Evolutionary conservation across 1,140 invertebrate genomes (phyloP).

Genomic region (Drosophila littoralis): DNA sequence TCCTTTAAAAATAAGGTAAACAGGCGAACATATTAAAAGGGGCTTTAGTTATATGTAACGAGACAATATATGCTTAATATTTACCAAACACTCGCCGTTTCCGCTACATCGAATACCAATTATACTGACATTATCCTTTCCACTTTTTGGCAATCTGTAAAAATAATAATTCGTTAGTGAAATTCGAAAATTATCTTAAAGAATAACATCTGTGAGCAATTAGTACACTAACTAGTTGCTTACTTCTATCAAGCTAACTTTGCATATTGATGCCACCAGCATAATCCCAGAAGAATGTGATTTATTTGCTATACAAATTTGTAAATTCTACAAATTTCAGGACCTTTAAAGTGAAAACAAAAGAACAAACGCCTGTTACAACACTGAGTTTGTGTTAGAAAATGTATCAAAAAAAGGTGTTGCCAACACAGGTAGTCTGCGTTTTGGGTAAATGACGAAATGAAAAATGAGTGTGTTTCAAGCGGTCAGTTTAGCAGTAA

Average conservation of each 20-base stretch:
- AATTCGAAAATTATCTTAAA: conserved; percentile 4
- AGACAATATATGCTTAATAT: conserved; percentile 11
- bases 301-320: no score
- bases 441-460: no score
- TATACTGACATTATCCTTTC: conserved; percentile 45
- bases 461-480: no score
- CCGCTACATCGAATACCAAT: conserved; percentile 35
- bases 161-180: conserved; percentile 16
- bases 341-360: conserved; percentile 24
- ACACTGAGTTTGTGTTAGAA: conserved; percentile 7
- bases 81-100: conserved; percentile 53
- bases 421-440: no score
- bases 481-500: no score
- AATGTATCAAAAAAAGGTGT: conserved; percentile 19
- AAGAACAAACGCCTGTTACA: conserved; percentile 26
- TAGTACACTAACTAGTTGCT: conserved; percentile 25
- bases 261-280: neutral
- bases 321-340: conserved; percentile 13
- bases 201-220: conserved; percentile 30
- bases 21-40: no score
- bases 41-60: no score
- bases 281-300: no score
- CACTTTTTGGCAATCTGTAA: conserved; percentile 57
- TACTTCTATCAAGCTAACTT: conserved; percentile 31
- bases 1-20: no score